Evolutionary conservation across 2,797 vertebrate species (phyloP), one percentile per base, ranked within the genome.

Genomic region (Danio albolineatus): DNA sequence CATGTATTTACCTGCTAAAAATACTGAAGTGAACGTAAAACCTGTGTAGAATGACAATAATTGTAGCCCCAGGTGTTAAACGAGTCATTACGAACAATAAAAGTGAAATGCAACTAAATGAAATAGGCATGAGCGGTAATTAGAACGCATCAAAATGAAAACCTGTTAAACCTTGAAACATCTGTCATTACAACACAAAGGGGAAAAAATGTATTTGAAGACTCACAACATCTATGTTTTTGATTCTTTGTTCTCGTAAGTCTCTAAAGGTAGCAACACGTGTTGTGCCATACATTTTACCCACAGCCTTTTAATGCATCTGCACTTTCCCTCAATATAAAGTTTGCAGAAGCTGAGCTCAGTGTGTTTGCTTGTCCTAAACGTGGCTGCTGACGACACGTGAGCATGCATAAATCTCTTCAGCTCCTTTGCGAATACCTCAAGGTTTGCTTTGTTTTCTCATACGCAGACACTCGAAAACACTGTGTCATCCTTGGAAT

Each of bases 331-430:
- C 51, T 79, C 53, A 69, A 28, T 46, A 62, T 59, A 73, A 49
- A 66, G 56, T 82, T 83, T 76, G 76, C 73, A 83, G 43, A 85
- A 79, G 73, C 53, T 36, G 53, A 74, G 38, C 38, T 59, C 43
- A 14, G 19, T 67, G 44, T 80, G 84, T 82, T 85, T 85, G 79
- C 84, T 76, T 60, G 51, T 77, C 56, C 82, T 54, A 39, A 17
- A 44, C 38, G 36, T 41, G 41, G 49, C 64, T 73, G 57, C 60
- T 44, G 21, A 46, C 14, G 46, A 70, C 85, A 85, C 90, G 89
- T 92, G 93, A 90, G 91, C 71, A 79, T 89, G 92, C 93, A 94
- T 93, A 92, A 88, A 90, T 88, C 92, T 92, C 82, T 85, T 78
- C 73, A 43, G 87, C 85, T 86, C 71, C 54, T 51, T 14, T 73